A percentile compares a stretch with the other conserved stretches of the same genome.
Evolutionary conservation across 1,140 invertebrate genomes (phyloP).

Genomic region (Ctenoplectra terminalis): DNA sequence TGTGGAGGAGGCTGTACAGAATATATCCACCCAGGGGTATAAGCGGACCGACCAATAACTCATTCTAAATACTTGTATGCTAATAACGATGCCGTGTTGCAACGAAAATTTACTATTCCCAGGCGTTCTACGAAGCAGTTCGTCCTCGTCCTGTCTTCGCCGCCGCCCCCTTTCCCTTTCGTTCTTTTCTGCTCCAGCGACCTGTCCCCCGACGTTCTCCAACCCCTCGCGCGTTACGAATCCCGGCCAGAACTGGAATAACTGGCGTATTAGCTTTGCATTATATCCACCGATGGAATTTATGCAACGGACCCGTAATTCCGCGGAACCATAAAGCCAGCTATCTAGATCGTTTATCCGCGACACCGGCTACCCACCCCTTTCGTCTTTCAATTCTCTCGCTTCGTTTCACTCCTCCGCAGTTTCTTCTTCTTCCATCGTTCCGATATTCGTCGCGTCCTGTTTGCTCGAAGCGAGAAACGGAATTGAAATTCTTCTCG

Average conservation of each 20-base stretch:
- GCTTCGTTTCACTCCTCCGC: background rate
- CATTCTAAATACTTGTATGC: slow-evolving; percentile 80
- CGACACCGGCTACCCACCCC: slow-evolving; percentile 2
- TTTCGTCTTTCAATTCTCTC: slow-evolving; percentile 6
- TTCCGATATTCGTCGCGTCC: background rate
- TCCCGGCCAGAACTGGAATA: slow-evolving; percentile 40
- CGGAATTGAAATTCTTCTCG: slow-evolving; percentile 55
- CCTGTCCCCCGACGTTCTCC: slow-evolving; percentile 9
- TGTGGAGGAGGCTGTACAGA: slow-evolving; percentile 46
- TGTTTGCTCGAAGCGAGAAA: background rate
- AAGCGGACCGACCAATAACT: slow-evolving; percentile 73
- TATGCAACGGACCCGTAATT: slow-evolving; percentile 69
- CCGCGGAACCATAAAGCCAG: slow-evolving; percentile 61
- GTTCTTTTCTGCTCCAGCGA: slow-evolving; percentile 12
- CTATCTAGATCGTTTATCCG: slow-evolving; percentile 69
- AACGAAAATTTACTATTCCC: slow-evolving; percentile 77
- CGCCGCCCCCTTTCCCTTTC: background rate
- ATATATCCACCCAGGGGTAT: slow-evolving; percentile 70
- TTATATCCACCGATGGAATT: slow-evolving; percentile 69
- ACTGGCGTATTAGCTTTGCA: slow-evolving; percentile 73
- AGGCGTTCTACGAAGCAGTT: slow-evolving; percentile 51
- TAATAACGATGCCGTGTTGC: slow-evolving; percentile 74
- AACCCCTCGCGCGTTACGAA: background rate
- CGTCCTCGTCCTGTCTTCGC: slow-evolving; percentile 9
- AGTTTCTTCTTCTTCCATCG: background rate